Percentiles rank a stretch among this genome's conserved stretches.
These are phyloP conservation scores for Quadroppia sp. DNA, from an alignment of 2,888 invertebrate species.

Conservation along the genomic window DNA sequence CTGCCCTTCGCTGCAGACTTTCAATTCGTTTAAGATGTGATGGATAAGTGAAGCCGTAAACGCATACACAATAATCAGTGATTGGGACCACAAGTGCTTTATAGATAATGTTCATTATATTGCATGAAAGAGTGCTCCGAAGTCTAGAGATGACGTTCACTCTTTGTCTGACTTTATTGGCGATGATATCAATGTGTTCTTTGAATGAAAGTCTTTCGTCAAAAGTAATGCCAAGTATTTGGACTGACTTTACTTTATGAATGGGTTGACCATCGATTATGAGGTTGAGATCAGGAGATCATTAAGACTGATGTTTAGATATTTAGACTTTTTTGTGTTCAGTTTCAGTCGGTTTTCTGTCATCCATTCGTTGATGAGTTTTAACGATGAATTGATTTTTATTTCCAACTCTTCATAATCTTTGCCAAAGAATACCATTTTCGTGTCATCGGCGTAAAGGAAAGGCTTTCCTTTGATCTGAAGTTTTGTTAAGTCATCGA, in stretches of 20 bases:
- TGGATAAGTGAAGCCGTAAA: background rate
- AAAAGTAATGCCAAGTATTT: background rate
- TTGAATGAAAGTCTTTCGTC: background rate
- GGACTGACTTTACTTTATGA: background rate
- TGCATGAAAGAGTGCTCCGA: background rate
- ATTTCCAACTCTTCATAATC: too few species aligned
- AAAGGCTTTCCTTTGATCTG: too few species aligned
- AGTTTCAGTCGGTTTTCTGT: too few species aligned
- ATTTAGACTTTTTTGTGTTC: too few species aligned
- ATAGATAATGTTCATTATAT: background rate
- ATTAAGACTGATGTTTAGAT: too few species aligned
- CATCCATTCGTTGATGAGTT: too few species aligned
- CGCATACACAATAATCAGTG: background rate
- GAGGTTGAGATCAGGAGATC: too few species aligned
- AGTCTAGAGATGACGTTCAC: background rate
- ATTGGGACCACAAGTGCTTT: background rate
- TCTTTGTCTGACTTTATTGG: background rate
- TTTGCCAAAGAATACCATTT: too few species aligned
- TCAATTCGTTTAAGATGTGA: background rate
- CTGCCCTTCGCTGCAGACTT: background rate
- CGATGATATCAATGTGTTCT: background rate
- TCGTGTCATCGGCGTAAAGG: too few species aligned
- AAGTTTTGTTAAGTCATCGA: too few species aligned
- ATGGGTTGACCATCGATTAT: too few species aligned
- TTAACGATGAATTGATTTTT: too few species aligned